Conservation (phyloP, 2,888 invertebrate species). For the Sarcophaga caerulescens region DNA sequence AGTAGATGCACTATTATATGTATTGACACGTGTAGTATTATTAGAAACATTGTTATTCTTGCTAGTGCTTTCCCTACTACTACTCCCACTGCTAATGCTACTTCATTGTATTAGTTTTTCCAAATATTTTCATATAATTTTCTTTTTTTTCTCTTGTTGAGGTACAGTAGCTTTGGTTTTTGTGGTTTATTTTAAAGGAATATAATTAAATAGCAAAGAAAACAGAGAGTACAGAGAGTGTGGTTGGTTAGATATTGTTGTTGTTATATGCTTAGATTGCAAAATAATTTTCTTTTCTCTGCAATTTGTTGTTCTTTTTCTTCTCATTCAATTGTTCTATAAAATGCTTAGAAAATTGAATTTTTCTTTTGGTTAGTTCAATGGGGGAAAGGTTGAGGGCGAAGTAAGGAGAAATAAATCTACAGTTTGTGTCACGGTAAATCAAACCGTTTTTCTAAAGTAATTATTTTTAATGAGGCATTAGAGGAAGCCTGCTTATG, state of each 20-base stretch:
- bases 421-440: conserved; percentile 43
- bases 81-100: too few species aligned
- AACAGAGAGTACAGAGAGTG: too few species aligned
- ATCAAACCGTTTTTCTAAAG: conserved; percentile 29
- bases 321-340: not conserved
- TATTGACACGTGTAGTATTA: too few species aligned
- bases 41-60: too few species aligned
- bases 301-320: not conserved
- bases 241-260: conserved; percentile 42
- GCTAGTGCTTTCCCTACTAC: too few species aligned
- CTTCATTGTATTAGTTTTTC: not conserved
- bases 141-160: conserved; percentile 8
- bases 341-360: conserved; percentile 57
- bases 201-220: conserved; percentile 65
- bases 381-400: too few species aligned
- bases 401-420: conserved; percentile 12
- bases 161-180: conserved; percentile 35
- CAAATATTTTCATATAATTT: not conserved
- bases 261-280: conserved; percentile 59
- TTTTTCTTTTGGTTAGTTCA: conserved; percentile 16
- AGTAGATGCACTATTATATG: too few species aligned
- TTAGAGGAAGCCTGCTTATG: not conserved
- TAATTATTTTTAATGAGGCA: conserved; percentile 41
- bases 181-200: conserved; percentile 63
- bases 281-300: conserved; percentile 20